phyloP scores from a whole-genome alignment of 2,888 invertebrate species.

The Synergus gifuensis region DNA sequence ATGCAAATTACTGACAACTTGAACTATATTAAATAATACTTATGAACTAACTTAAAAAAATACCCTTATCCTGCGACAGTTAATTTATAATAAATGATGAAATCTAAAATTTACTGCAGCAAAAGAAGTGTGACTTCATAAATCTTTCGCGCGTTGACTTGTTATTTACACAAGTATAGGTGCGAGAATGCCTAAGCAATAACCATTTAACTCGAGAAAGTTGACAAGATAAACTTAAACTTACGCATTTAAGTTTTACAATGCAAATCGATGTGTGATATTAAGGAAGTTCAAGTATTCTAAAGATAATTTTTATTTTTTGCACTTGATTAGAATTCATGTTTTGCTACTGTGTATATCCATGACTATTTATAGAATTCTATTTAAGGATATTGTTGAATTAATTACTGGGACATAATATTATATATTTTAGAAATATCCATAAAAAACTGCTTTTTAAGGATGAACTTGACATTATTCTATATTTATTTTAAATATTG shows the following conservation, averaged over 20 bases:
- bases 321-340: not conserved
- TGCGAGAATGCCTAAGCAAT: not conserved
- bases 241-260: not conserved
- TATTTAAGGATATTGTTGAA: not conserved
- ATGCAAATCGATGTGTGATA: not conserved
- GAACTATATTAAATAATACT: not conserved
- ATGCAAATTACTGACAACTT: not conserved
- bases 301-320: not conserved
- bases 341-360: not conserved
- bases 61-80: not conserved
- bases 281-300: not conserved
- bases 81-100: not conserved
- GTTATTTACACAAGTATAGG: not conserved
- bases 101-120: not conserved
- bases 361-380: not conserved
- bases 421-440: too few species aligned
- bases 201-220: slow-evolving; percentile 21
- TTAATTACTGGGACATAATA: too few species aligned
- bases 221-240: slow-evolving; percentile 15
- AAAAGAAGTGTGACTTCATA: not conserved
- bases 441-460: too few species aligned
- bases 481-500: not conserved
- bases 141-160: not conserved
- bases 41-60: not conserved
- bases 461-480: too few species aligned